A percentile compares a stretch with the other conserved stretches of the same genome.
Conservation (phyloP, 2,888 invertebrate genomes). For the Sialis fuliginosa region DNA sequence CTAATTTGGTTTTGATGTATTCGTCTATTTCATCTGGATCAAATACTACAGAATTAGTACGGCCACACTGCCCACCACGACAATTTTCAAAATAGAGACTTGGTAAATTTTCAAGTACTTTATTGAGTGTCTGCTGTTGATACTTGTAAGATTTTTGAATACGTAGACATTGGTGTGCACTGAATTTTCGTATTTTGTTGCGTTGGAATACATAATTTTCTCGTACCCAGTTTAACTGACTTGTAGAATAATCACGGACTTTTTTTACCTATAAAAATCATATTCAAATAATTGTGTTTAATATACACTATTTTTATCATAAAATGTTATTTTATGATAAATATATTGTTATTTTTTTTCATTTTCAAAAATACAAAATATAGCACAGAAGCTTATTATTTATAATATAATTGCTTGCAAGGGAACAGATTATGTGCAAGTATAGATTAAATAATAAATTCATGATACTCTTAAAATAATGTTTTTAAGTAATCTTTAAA, state of each 20-base stretch:
- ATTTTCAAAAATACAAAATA: too few relatives aligned
- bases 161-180: constrained; percentile 76
- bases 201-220: constrained; percentile 93
- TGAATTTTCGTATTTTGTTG: constrained; percentile 86
- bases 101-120: constrained; percentile 82
- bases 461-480: neutral
- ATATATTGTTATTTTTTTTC: too few relatives aligned
- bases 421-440: too few relatives aligned
- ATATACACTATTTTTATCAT: too few relatives aligned
- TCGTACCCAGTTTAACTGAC: constrained; percentile 82
- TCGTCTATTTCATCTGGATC: constrained; percentile 47
- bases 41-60: constrained; percentile 57
- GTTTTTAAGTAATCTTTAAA: neutral
- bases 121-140: constrained; percentile 87
- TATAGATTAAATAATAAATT: neutral
- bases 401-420: too few relatives aligned
- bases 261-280: constrained; percentile 54
- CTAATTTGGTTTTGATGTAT: constrained; percentile 49
- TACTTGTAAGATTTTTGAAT: constrained; percentile 87
- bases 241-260: constrained; percentile 81
- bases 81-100: constrained; percentile 87
- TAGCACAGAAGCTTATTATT: too few relatives aligned
- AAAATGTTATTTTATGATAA: too few relatives aligned
- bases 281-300: too few relatives aligned
- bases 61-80: constrained; percentile 62